Evolutionary conservation across 2,888 invertebrate species (phyloP), one percentile per base, ranked within the genome.

Genomic region (Phymatocera aterrima): DNA sequence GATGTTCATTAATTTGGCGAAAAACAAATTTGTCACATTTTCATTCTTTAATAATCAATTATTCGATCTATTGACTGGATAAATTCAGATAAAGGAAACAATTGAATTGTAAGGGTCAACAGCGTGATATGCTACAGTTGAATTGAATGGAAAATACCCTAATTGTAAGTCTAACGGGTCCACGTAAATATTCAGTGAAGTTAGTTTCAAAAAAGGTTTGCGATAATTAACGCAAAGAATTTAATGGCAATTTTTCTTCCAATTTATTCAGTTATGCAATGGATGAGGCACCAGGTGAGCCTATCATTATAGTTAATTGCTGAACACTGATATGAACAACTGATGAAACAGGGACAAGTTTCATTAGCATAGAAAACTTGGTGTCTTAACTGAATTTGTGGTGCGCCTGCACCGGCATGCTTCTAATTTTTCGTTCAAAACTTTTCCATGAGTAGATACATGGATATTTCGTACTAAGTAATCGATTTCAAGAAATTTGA

Each of bases 331-430:
- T 34, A 37, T 37, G 5, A 3, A 6, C 34, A 37, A 18, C 61
- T 78, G 0, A 24, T 40, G 4, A 40, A 40, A 40, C 40, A 8
- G 8, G 40, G 8, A 77, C 28, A 60, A 21, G 77, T 79, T 80
- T 75, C 40, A 79, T 80, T 46, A 78, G 79, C n/a, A n/a, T n/a
- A n/a, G n/a, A n/a, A n/a, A n/a, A n/a, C n/a, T n/a, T n/a, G n/a
- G n/a, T n/a, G n/a, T n/a, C n/a, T n/a, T n/a, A n/a, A n/a, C n/a
- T n/a, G n/a, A n/a, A n/a, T n/a, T n/a, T n/a, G n/a, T n/a, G n/a
- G n/a, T n/a, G n/a, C n/a, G n/a, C n/a, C n/a, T n/a, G n/a, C n/a
- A n/a, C n/a, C n/a, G n/a, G n/a, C n/a, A n/a, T n/a, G n/a, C n/a
- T n/a, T n/a, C n/a, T n/a, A n/a, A n/a, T n/a, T n/a, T n/a, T n/a